These are phyloP conservation scores for Melanotaenia boesemani DNA, from an alignment of 2,797 vertebrate genomes.

Conservation along the genomic window DNA sequence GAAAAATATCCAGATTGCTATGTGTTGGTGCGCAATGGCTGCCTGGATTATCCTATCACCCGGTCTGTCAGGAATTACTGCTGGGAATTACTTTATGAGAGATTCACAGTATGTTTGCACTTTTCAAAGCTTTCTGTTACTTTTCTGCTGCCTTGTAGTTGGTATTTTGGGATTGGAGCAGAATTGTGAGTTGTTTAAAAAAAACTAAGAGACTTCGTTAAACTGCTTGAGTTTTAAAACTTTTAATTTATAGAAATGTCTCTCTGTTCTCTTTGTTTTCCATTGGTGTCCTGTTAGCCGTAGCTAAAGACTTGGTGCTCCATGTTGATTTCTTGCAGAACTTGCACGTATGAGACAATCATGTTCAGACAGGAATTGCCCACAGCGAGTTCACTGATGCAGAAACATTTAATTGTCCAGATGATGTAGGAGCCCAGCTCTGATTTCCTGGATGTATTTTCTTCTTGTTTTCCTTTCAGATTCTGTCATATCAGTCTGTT, in stretches of 20 bases:
- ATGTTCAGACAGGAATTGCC: conserved; percentile 61
- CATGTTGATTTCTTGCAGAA: conserved; percentile 27
- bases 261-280: conserved; percentile 9
- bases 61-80: not conserved
- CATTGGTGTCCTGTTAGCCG: not conserved
- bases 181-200: not conserved
- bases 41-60: not conserved
- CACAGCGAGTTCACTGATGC: conserved; percentile 63
- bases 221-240: not conserved
- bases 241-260: not conserved
- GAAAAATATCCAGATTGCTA: too few species aligned
- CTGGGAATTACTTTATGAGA: not conserved
- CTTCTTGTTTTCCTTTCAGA: conserved; percentile 30
- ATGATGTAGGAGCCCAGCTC: conserved; percentile 34
- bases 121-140: not conserved
- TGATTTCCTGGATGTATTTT: conserved; percentile 40
- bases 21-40: too few species aligned
- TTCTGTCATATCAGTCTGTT: conserved; percentile 33
- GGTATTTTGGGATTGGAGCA: not conserved
- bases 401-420: conserved; percentile 77
- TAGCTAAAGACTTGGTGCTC: conserved; percentile 13
- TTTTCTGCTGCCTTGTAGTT: not conserved
- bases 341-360: conserved; percentile 25
- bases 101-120: not conserved
- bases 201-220: not conserved